Percentiles rank a stretch among this genome's conserved stretches.
These are phyloP conservation scores for Salpingus planirostris DNA, from an alignment of 2,888 invertebrate genomes.

Conservation along the genomic window DNA sequence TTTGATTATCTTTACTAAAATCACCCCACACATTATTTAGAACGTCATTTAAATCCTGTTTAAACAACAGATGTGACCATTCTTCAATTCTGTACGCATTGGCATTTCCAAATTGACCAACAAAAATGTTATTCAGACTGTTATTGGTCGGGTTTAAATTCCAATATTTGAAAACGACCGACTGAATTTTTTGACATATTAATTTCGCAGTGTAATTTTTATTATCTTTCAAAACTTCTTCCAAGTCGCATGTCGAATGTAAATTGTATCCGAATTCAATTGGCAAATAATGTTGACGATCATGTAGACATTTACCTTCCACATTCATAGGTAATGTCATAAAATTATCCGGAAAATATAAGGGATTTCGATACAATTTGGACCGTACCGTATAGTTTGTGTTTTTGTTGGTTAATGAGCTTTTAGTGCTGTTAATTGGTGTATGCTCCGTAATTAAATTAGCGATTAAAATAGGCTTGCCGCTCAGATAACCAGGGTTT, in stretches of 20 bases:
- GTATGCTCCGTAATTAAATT: conserved; percentile 35
- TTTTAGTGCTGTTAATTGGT: conserved; percentile 15
- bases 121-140: conserved; percentile 29
- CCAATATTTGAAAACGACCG: conserved; percentile 29
- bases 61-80: conserved; percentile 45
- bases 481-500: conserved; percentile 64
- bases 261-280: conserved; percentile 46
- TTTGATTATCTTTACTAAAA: conserved; percentile 31
- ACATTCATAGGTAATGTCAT: conserved; percentile 39
- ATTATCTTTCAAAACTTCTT: conserved; percentile 9
- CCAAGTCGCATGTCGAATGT: conserved; percentile 42
- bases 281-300: conserved; percentile 34
- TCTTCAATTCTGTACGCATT: conserved; percentile 35
- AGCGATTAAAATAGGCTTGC: conserved; percentile 53
- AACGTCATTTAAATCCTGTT: conserved; percentile 30
- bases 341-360: conserved; percentile 29
- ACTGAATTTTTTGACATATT: conserved; percentile 32
- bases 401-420: too few species aligned
- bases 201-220: conserved; percentile 23
- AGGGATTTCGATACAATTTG: conserved; percentile 21
- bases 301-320: conserved; percentile 41
- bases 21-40: conserved; percentile 25
- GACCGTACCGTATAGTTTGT: conserved; percentile 7
- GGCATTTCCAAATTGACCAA: conserved; percentile 47
- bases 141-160: conserved; percentile 21